phyloP scores from a whole-genome alignment of 2,797 vertebrate species.

The Acanthurus tractus region DNA sequence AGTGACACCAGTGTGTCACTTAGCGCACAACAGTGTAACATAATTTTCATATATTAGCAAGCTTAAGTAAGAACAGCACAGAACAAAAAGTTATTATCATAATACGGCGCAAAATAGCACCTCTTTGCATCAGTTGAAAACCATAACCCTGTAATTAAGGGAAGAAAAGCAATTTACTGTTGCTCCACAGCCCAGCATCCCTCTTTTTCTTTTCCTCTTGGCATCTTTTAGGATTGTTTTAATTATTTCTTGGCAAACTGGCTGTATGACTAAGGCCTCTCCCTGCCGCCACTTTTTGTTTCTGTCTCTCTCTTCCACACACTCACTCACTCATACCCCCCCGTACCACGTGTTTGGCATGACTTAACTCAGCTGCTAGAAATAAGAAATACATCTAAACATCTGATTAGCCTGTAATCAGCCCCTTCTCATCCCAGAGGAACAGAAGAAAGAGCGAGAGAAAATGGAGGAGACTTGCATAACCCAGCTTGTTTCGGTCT shows the following conservation, averaged over 20 bases:
- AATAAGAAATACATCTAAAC: slow-evolving; percentile 62
- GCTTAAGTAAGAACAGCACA: slow-evolving; percentile 80
- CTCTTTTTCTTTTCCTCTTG: slow-evolving; percentile 69
- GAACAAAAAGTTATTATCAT: slow-evolving; percentile 85
- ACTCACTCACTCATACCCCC: slow-evolving; percentile 23
- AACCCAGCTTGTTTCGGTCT: slow-evolving; percentile 19
- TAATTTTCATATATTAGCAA: slow-evolving; percentile 90
- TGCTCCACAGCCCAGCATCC: slow-evolving; percentile 63
- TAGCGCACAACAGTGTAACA: slow-evolving; percentile 46
- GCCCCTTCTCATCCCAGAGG: slow-evolving; percentile 29
- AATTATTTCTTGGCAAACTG: slow-evolving; percentile 76
- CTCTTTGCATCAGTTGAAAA: slow-evolving; percentile 87
- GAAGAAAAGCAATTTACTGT: slow-evolving; percentile 87
- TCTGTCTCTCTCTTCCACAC: slow-evolving; percentile 8
- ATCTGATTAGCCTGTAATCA: slow-evolving; percentile 69
- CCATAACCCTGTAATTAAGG: slow-evolving; percentile 85
- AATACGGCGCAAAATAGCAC: slow-evolving; percentile 84
- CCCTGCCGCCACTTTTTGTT: slow-evolving; percentile 12
- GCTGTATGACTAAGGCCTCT: slow-evolving; percentile 58
- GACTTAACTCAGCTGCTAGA: slow-evolving; percentile 43
- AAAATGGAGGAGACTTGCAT: background rate
- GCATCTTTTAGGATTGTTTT: slow-evolving; percentile 79
- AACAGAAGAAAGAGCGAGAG: background rate
- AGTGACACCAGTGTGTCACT: slow-evolving; percentile 33
- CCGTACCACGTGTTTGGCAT: slow-evolving; percentile 31